These are phyloP conservation scores for Julus scanicus DNA, from an alignment of 2,888 invertebrate species.

Conservation along the genomic window DNA sequence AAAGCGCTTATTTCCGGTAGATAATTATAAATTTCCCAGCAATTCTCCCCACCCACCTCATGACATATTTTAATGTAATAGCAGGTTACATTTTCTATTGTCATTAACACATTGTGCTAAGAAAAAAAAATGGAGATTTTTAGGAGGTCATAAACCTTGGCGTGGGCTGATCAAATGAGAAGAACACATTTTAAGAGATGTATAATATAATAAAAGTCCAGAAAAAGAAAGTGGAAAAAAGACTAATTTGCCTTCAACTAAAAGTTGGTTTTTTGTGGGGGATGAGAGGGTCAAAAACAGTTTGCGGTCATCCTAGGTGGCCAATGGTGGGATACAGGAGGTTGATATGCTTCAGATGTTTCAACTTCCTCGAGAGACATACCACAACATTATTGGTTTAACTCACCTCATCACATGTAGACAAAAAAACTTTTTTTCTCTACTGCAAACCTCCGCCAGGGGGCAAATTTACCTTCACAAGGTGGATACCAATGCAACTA, in stretches of 20 bases:
- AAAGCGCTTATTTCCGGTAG: neutral
- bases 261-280: slow-evolving; percentile 1
- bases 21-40: neutral
- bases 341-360: slow-evolving; percentile 43
- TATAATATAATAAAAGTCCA: slow-evolving; percentile 45
- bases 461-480: neutral
- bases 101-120: slow-evolving; percentile 6
- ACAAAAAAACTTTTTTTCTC: neutral
- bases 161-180: slow-evolving; percentile 42
- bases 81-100: slow-evolving; percentile 30
- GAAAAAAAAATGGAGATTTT: neutral
- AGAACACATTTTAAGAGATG: slow-evolving; percentile 36
- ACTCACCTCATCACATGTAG: neutral
- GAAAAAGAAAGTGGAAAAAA: slow-evolving; percentile 15
- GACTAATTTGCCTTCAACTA: slow-evolving; percentile 36
- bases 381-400: slow-evolving; percentile 45
- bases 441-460: slow-evolving; percentile 14
- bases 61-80: neutral
- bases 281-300: slow-evolving; percentile 38
- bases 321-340: slow-evolving; percentile 40
- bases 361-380: slow-evolving; percentile 35
- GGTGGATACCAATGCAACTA: neutral
- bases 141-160: slow-evolving; percentile 14
- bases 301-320: slow-evolving; percentile 42
- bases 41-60: neutral